These are phyloP conservation scores for Chiridota heheva DNA, from an alignment of 35 echinoderm and acorn worm species.

Conservation along the genomic window DNA sequence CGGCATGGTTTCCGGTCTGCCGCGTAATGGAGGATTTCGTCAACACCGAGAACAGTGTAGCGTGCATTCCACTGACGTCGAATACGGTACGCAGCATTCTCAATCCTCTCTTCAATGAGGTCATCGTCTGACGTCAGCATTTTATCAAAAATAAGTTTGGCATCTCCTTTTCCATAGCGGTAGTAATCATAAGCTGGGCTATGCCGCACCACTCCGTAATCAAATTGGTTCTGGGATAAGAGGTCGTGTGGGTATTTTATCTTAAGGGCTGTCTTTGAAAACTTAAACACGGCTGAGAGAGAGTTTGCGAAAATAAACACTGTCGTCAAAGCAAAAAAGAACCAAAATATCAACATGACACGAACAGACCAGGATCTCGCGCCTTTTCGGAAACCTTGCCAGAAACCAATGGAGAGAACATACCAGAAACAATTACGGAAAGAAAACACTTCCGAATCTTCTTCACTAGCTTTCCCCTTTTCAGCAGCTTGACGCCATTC, in stretches of 20 bases:
- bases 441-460: constrained; percentile 63
- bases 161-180: constrained; percentile 31
- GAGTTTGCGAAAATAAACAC: constrained; percentile 70
- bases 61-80: constrained; percentile 65
- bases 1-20: constrained; percentile 62
- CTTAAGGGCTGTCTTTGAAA: constrained; percentile 47
- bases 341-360: constrained; percentile 66
- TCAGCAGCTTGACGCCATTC: constrained; percentile 51
- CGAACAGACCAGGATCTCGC: constrained; percentile 60
- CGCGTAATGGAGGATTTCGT: constrained; percentile 57
- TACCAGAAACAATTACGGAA: constrained; percentile 54
- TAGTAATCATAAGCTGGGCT: constrained; percentile 74
- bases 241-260: constrained; percentile 52
- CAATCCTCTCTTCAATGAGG: constrained; percentile 54
- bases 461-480: constrained; percentile 54
- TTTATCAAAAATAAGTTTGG: constrained; percentile 38
- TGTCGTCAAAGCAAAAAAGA: constrained; percentile 60
- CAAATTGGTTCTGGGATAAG: constrained; percentile 48
- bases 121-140: constrained; percentile 53
- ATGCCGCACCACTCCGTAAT: constrained; percentile 63
- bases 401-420: constrained; percentile 29
- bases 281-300: constrained; percentile 56
- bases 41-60: constrained; percentile 77
- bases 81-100: constrained; percentile 63
- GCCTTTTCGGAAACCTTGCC: constrained; percentile 61